Percentiles rank a stretch among this genome's conserved stretches.
Conservation (phyloP, 2,797 vertebrate genomes). For the Paguma larvata region DNA sequence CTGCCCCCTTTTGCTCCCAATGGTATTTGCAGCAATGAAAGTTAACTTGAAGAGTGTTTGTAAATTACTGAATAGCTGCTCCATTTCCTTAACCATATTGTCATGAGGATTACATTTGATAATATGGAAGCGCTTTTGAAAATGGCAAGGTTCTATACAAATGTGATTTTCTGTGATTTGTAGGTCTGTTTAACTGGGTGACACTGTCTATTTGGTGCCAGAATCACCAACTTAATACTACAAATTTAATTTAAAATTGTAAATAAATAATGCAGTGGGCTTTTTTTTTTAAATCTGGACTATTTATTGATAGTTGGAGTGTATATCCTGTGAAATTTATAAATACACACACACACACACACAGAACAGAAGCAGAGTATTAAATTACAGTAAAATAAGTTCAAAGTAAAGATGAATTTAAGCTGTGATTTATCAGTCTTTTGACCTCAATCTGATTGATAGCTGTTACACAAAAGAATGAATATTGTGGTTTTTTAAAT, state of each 20-base stretch:
- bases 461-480: not conserved
- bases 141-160: not conserved
- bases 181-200: not conserved
- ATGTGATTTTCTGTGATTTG: not conserved
- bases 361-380: not conserved
- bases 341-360: not conserved
- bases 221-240: not conserved
- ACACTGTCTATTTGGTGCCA: not conserved
- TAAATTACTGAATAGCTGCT: constrained; percentile 18
- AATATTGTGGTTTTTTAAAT: not conserved
- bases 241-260: not conserved
- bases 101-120: not conserved
- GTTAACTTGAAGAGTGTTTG: not conserved
- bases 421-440: not conserved
- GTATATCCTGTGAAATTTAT: not conserved
- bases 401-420: not conserved
- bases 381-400: not conserved
- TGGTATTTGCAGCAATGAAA: not conserved
- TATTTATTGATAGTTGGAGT: not conserved
- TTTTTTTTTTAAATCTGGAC: not conserved
- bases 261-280: not conserved
- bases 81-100: not conserved
- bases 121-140: constrained; percentile 5
- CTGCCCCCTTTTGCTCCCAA: not conserved
- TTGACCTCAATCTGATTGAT: not conserved